Base-by-base conservation (phyloP, 2,888 invertebrate genomes). In the Phlogophora meticulosa region DNA sequence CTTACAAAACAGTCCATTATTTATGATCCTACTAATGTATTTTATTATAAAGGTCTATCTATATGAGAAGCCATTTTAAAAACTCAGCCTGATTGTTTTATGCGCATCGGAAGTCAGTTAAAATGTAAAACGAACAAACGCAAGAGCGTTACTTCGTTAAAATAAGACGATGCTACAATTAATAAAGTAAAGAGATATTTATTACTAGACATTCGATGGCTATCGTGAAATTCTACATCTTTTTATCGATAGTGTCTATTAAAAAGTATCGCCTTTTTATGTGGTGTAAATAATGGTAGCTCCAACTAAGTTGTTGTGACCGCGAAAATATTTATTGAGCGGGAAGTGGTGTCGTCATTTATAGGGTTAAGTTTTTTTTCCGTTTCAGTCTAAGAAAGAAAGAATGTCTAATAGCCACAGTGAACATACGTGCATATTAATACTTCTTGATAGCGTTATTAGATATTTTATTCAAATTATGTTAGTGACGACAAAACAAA, bases 41-140 rank as follows among this genome's bases (percentile, higher is more conserved):
- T 80, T 67, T 67, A 70, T 70, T 74, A 64, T 9, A 74, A 72
- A 81, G 38, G 60, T 65, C 60, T 65, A 63, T 62, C 22, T 51
- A 82, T 82, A 79, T 71, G 48, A 58, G 49, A 66, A 76, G 38
- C 45, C 22, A 43, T 70, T 76, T 72, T 73, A 58, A 81, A 81
- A 82, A 73, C 56, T 38, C 32, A 43, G 64, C 42, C 63, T 72
- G 79, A 81, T 77, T 74, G 79, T 75, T 83, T 83, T 83, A 83
- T 83, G 65, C 28, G 48, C 38, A 40, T 78, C 71, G 80, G 78
- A 80, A 76, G 78, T 72, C 55, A 28, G 72, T 70, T 72, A 58
- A 80, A 79, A 75, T 74, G 77, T 77, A 60, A 74, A 75, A 32
- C 62, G 13, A 46, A 24, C 40, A 22, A n/a, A 7, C 17, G 40